Evolutionary conservation across 37 sponge, comb jelly and placozoan species (phyloP).

Genomic region (Tethya wilhelma): DNA sequence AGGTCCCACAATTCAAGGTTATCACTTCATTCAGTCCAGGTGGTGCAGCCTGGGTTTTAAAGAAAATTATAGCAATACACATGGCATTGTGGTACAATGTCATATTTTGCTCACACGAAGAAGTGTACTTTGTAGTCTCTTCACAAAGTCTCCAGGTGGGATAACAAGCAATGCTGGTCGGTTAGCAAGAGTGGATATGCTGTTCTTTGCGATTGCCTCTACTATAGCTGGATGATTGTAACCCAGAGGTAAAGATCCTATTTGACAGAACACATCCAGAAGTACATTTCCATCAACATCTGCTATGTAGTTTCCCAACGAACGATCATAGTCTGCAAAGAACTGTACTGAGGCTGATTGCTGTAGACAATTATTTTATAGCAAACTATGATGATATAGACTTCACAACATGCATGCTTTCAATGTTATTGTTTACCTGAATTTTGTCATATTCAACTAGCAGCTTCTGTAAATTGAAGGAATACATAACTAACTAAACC

Average conservation of each 20-base stretch:
- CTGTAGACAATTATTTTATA: no score
- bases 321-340: slow-evolving; percentile 62
- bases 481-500: no score
- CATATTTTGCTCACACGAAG: no score
- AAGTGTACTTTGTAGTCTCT: slow-evolving; percentile 36
- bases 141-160: slow-evolving; percentile 55
- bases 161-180: slow-evolving; percentile 64
- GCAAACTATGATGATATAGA: no score
- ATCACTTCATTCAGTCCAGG: slow-evolving; percentile 51
- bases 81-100: no score
- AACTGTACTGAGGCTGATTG: no score
- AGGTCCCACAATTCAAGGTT: slow-evolving; percentile 85
- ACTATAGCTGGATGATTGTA: slow-evolving; percentile 55
- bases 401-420: no score
- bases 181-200: slow-evolving; percentile 28
- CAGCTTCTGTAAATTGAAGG: no score
- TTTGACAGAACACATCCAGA: slow-evolving; percentile 71
- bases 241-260: slow-evolving; percentile 79
- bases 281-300: slow-evolving; percentile 88
- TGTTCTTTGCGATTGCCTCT: slow-evolving; percentile 1
- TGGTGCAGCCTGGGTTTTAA: no score
- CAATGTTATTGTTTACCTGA: no score
- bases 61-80: no score
- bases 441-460: no score
- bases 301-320: slow-evolving; percentile 73